Evolutionary conservation across 2,113 vertebrate species (phyloP), one percentile per base, ranked within the genome.

Genomic region (Thalassarche chlororhynchos): DNA sequence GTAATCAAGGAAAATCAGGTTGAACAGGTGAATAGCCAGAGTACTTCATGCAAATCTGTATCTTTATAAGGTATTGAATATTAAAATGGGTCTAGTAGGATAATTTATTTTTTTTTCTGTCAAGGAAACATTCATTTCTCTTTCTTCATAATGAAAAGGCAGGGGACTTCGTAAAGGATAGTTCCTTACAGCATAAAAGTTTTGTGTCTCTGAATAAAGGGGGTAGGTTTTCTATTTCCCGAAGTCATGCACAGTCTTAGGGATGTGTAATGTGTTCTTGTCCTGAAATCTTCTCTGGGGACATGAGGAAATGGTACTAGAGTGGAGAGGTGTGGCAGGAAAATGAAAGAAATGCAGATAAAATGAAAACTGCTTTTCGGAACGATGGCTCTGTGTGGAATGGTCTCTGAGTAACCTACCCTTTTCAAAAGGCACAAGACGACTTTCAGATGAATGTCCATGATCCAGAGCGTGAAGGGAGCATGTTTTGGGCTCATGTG

Each of bases 281-380:
- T 57, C 72, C 61, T 71, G 76, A 86, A 87, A 40, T 78, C 17
- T 75, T 31, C 66, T 90, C 42, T 64, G 71, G n/a, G 60, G 8
- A 86, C 38, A 10, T 38, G 38, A 80, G 93, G 74, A 92, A 96
- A 83, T 65, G 54, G 55, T 44, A 57, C 36, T 23, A 18, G 6
- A 93, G 42, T 25, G 10, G 28, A 91, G 66, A 91, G 87, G 72
- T 85, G 89, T 82, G 91, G 70, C 84, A 92, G 80, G 79, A 96
- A 97, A 97, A 84, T 47, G 19, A 92, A 93, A 94, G 54, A 96
- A 94, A 87, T 58, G 36, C 38, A 87, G 66, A 69, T 71, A 84
- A 38, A 38, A 38, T 9, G 23, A 87, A 61, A 89, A 57, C 5
- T 42, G 36, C 32, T 89, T 93, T 80, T 70, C 0, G 0, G n/a